Conservation (phyloP, 2,888 invertebrate species). For the Strigamia crassipes region DNA sequence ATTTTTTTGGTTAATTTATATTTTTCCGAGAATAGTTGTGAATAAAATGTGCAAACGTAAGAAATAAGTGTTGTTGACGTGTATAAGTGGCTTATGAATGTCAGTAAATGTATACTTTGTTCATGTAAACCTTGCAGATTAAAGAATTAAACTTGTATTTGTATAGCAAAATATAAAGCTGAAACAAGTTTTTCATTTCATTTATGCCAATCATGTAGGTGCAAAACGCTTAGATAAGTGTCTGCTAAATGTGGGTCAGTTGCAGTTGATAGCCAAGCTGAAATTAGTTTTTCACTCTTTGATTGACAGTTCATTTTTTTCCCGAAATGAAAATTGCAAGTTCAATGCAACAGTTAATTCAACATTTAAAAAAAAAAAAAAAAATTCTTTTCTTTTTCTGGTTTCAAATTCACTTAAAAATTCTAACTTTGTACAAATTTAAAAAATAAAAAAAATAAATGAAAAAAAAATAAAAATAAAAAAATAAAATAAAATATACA, state of each 20-base stretch:
- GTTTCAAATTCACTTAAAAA: no score
- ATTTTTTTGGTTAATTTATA: no score
- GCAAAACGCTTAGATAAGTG: background rate
- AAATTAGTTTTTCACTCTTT: background rate
- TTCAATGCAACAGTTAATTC: background rate
- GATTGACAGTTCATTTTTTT: slow-evolving; percentile 2
- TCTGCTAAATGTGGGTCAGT: background rate
- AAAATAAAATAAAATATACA: no score
- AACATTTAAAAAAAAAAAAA: background rate
- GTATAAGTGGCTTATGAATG: background rate
- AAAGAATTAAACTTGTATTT: background rate
- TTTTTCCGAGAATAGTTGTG: no score
- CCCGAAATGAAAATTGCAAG: background rate
- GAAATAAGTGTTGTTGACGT: no score
- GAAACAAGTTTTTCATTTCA: background rate
- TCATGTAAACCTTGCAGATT: background rate
- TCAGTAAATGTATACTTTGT: background rate
- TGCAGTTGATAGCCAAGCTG: background rate
- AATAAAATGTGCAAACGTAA: no score
- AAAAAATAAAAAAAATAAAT: no score
- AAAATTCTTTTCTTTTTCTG: background rate
- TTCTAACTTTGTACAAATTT: no score
- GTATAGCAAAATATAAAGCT: background rate
- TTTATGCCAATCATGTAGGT: background rate
- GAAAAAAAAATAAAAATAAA: no score